Evolutionary conservation across 2,113 vertebrate genomes (phyloP), one percentile per base, ranked within the genome.

Genomic region (Nycticebus coucang): DNA sequence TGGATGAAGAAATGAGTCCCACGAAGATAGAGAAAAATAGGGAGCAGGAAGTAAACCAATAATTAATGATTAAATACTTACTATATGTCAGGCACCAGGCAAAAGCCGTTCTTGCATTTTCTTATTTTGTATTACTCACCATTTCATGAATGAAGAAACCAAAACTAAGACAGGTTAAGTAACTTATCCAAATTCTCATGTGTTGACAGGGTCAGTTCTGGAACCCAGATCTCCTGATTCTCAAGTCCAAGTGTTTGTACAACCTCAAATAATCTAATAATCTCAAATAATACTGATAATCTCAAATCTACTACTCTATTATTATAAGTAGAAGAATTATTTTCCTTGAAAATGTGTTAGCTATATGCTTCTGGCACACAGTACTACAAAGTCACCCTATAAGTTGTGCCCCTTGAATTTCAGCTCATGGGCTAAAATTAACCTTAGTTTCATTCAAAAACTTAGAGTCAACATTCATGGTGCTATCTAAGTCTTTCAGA

Each of bases 371-470:
- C 37, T n/a, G 15, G 13, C 7, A 78, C 17, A 94, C 2, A 77
- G 28, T 26, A 26, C 5, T 60, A 37, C 12, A 66, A 66, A 87
- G n/a, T 80, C 35, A 37, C 50, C 22, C 7, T 22, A 5, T 64
- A 83, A 92, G 82, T 30, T 66, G 18, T 60, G 87, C 60, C 35
- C 57, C 53, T 24, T 94, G 17, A 59, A 71, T 87, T 72, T 17
- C 37, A 59, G 28, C n/a, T 24, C n/a, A 24, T 30, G 53, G 5
- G 14, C n/a, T 79, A 93, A 94, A 85, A 35, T 69, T 78, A 93
- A 83, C 30, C 22, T 87, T 81, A 18, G 26, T 94, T 95, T 94
- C n/a, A 92, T 33, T 86, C 81, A 68, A 96, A 89, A 81, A 81
- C 55, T 37, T 60, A 78, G 21, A 84, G 30, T 81, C 72, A 90